Conservation (phyloP, 2,113 vertebrate genomes). For the Pelusios castaneus region DNA sequence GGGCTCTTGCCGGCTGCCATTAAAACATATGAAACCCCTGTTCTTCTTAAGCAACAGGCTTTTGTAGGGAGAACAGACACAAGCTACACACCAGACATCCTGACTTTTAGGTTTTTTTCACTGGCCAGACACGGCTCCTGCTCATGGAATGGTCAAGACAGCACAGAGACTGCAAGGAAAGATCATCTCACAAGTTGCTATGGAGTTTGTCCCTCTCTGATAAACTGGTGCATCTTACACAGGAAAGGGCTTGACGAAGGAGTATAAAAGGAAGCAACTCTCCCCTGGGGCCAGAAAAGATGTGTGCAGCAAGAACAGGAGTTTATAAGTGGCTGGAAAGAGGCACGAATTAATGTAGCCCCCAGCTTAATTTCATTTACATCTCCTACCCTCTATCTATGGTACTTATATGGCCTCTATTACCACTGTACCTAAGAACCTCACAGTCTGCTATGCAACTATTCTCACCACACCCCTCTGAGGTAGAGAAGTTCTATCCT, state of each 20-base stretch:
- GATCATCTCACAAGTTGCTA: background rate
- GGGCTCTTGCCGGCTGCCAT: background rate
- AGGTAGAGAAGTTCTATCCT: background rate
- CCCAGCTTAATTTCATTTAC: background rate
- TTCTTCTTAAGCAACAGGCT: background rate
- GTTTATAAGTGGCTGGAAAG: background rate
- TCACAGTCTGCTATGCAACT: background rate
- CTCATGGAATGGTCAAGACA: background rate
- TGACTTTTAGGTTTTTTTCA: background rate
- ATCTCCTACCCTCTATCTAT: background rate
- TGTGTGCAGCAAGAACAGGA: background rate
- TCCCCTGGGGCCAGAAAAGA: background rate
- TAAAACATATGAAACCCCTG: background rate
- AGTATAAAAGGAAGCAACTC: background rate
- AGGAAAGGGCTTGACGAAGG: background rate
- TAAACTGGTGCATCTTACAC: background rate
- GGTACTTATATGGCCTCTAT: background rate
- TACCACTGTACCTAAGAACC: background rate
- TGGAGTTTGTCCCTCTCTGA: background rate
- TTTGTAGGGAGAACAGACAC: background rate
- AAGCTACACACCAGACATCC: background rate
- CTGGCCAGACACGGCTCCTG: background rate
- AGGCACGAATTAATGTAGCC: background rate
- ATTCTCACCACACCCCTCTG: background rate
- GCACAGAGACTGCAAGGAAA: background rate